A percentile compares a stretch with the other conserved stretches of the same genome.
phyloP scores from a whole-genome alignment of 2,888 invertebrate species.

The Atherix ibis region DNA sequence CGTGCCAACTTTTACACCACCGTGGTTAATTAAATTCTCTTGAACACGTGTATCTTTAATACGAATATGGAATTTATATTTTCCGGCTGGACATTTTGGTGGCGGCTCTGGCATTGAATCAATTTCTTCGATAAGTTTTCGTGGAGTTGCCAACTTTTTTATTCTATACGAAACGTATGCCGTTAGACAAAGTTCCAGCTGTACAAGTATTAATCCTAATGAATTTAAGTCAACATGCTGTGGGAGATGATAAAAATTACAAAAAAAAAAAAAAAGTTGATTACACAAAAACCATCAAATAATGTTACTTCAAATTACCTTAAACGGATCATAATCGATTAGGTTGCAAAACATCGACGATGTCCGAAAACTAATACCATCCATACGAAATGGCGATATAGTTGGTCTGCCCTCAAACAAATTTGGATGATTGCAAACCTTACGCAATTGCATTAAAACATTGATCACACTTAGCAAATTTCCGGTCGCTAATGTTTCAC shows the following conservation, averaged over 20 bases:
- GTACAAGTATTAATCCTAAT: conserved; percentile 46
- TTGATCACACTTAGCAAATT: conserved; percentile 91
- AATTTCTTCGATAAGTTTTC: conserved; percentile 53
- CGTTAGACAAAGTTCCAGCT: conserved; percentile 51
- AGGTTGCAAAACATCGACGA: conserved; percentile 57
- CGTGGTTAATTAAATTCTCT: conserved; percentile 20
- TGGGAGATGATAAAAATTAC: too few relatives aligned
- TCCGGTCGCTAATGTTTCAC: conserved; percentile 81
- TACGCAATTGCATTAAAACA: conserved; percentile 90
- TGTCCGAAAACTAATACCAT: conserved; percentile 51
- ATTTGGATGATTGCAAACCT: conserved; percentile 97
- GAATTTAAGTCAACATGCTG: conserved; percentile 49
- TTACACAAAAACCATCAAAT: conserved; percentile 3
- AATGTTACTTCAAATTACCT: conserved; percentile 39
- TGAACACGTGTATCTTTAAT: conserved; percentile 30
- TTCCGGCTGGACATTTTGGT: conserved; percentile 48
- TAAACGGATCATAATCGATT: conserved; percentile 56
- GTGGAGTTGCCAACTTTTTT: conserved; percentile 53
- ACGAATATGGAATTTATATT: conserved; percentile 44
- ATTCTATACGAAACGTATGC: conserved; percentile 77
- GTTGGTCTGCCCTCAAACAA: conserved; percentile 94
- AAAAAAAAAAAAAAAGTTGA: conserved; percentile 12
- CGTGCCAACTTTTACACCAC: conserved; percentile 29
- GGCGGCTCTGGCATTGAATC: conserved; percentile 41
- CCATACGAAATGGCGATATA: conserved; percentile 82